Base-by-base conservation (phyloP, 1,140 invertebrate species). In the Pseudomyrmex gracilis region DNA sequence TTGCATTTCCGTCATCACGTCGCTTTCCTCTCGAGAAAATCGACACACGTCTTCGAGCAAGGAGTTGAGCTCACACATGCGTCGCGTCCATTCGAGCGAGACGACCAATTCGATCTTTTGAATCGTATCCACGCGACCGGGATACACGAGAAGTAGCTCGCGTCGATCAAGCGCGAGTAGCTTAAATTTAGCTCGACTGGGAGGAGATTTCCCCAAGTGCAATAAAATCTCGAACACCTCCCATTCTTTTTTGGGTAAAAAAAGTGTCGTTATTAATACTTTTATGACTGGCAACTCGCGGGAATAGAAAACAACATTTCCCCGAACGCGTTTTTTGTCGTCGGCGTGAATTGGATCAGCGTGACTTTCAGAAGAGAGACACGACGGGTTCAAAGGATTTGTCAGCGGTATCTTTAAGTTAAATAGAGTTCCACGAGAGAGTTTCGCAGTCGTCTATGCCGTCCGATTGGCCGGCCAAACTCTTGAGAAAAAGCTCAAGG, bases 351-450 rank as follows among this genome's bases (percentile, higher is more conserved):
- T 70, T 80, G 12, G 76, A 12, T 76, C 24, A 22, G 2, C 20
- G 53, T 22, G 34, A 57, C 51, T 77, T 77, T 12, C 24, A 24
- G 47, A 10, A n/a, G 15, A 47, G 43, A 70, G 20, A 7, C 20
- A 71, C 63, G 17, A 60, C 43, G 53, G 60, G 47, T 34, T 17
- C 43, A n/a, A 70, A 58, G 53, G 22, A 20, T 80, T 80, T 70
- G 76, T 49, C 66, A 70, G 58, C 43, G 51, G 7, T 17, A 49
- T 12, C 53, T 80, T 80, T 22, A 80, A 70, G 53, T 60, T 80
- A 53, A 80, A 71, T 80, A 24, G 66, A 80, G 66, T 80, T 77
- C 55, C 43, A 22, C 53, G 53, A 58, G 4, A 7, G 22, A 70
- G 20, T 60, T 78, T 80, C 53, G 34, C 20, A 45, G 66, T n/a